These are phyloP conservation scores for Peromyscus nudipes DNA, from an alignment of 2,797 vertebrate genomes.

Conservation along the genomic window DNA sequence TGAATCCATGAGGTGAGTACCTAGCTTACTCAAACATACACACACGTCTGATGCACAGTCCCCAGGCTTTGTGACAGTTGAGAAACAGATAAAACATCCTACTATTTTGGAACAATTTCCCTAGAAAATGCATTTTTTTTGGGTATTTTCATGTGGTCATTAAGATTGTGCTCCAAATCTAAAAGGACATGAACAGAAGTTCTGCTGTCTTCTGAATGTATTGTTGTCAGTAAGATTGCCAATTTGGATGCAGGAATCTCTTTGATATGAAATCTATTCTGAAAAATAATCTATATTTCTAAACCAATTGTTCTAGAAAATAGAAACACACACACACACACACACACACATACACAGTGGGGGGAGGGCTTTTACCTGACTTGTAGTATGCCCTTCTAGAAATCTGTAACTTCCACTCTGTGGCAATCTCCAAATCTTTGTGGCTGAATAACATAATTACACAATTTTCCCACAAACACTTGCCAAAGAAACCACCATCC, in stretches of 20 bases:
- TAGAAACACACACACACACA: conserved; percentile 85
- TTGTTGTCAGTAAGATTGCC: conserved; percentile 94
- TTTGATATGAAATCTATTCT: conserved; percentile 95
- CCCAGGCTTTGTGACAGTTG: conserved; percentile 94
- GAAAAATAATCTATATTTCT: conserved; percentile 95
- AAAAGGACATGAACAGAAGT: conserved; percentile 85
- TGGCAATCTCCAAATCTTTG: not conserved
- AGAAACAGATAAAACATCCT: conserved; percentile 93
- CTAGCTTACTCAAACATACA: conserved; percentile 89
- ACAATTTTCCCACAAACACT: not conserved
- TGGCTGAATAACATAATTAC: not conserved
- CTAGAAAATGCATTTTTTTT: not conserved
- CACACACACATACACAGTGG: too few species aligned
- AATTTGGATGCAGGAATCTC: conserved; percentile 96
- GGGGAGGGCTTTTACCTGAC: not conserved
- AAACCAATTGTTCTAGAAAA: conserved; percentile 96
- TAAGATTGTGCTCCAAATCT: not conserved
- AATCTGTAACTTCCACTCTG: not conserved
- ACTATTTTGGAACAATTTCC: not conserved
- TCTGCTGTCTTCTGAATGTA: conserved; percentile 97
- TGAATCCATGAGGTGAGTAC: conserved; percentile 26
- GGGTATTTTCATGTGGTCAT: not conserved
- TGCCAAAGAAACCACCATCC: conserved; percentile 89
- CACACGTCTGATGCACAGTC: conserved; percentile 96
- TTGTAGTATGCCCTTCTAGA: conserved; percentile 81